Percentiles rank a stretch among this genome's conserved stretches.
Evolutionary conservation across 2,888 invertebrate species (phyloP).

Genomic region (Scaptomyza polygonia): DNA sequence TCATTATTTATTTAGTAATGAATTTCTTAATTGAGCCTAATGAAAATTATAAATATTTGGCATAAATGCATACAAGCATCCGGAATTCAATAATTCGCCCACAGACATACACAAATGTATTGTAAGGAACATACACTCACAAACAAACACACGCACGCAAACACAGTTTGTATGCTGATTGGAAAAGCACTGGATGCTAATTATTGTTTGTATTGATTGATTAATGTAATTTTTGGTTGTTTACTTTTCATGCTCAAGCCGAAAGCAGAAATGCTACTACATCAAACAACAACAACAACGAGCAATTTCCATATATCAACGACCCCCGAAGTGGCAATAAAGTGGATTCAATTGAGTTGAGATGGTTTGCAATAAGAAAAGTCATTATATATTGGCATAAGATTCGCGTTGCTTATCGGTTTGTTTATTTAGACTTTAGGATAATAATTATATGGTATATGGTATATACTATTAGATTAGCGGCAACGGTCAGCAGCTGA

Average conservation of each 20-base stretch:
- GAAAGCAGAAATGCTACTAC: neutral
- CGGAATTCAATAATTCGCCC: neutral
- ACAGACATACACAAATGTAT: neutral
- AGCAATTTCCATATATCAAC: slow-evolving; percentile 33
- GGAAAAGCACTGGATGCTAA: slow-evolving; percentile 35
- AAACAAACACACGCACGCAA: neutral
- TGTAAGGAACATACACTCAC: slow-evolving; percentile 1
- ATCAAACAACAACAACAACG: slow-evolving; percentile 5
- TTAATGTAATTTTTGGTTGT: slow-evolving; percentile 39
- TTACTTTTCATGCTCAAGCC: slow-evolving; percentile 23
- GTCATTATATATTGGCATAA: slow-evolving; percentile 29
- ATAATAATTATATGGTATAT: slow-evolving; percentile 33
- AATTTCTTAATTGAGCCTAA: neutral
- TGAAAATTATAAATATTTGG: slow-evolving; percentile 1
- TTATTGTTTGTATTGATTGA: slow-evolving; percentile 35
- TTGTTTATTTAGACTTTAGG: slow-evolving; percentile 41
- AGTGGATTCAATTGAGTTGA: slow-evolving; percentile 17
- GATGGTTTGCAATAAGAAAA: slow-evolving; percentile 27
- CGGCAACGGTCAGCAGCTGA: slow-evolving; percentile 55
- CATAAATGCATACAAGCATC: neutral
- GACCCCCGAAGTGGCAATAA: slow-evolving; percentile 37
- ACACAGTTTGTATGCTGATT: slow-evolving; percentile 20
- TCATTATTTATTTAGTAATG: neutral
- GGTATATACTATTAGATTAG: slow-evolving; percentile 36
- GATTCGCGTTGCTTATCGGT: slow-evolving; percentile 46